Conservation (phyloP, 2,888 invertebrate species). For the Vandiemenella viatica region DNA sequence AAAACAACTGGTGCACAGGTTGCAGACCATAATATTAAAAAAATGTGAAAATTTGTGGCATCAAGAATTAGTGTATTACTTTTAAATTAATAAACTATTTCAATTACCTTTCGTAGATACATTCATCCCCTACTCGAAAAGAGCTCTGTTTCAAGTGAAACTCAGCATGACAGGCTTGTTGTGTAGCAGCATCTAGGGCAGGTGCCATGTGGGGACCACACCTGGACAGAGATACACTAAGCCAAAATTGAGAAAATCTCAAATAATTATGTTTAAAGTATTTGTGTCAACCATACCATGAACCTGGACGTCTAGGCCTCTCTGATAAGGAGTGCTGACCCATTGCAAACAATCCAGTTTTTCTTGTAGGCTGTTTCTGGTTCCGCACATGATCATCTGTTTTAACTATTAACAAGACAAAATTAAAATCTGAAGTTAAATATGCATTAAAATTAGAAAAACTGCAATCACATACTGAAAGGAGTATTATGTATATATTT, state of each 20-base stretch:
- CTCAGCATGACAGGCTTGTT: slow-evolving; percentile 36
- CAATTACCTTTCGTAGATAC: slow-evolving; percentile 44
- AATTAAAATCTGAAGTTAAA: too few species aligned
- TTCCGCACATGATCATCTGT: slow-evolving; percentile 25
- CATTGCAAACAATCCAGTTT: slow-evolving; percentile 35
- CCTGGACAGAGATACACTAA: slow-evolving; percentile 20
- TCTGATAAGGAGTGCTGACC: slow-evolving; percentile 37
- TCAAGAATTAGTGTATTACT: too few species aligned
- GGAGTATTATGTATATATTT: too few species aligned
- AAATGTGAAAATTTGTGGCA: too few species aligned
- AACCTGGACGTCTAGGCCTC: slow-evolving; percentile 35
- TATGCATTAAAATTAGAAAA: too few species aligned
- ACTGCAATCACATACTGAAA: too few species aligned
- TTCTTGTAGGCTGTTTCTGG: slow-evolving; percentile 36
- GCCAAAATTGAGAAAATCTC: slow-evolving; percentile 20
- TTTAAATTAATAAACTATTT: too few species aligned
- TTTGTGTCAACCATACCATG: too few species aligned
- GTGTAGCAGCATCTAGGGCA: slow-evolving; percentile 26
- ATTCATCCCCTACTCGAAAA: slow-evolving; percentile 53
- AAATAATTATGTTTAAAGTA: too few species aligned
- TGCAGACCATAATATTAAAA: too few species aligned
- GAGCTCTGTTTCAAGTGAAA: slow-evolving; percentile 42
- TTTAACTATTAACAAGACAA: too few species aligned
- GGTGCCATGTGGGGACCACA: slow-evolving; percentile 25
- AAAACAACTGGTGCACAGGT: too few species aligned